Percentiles rank a stretch among this genome's conserved stretches.
Evolutionary conservation across 2,797 vertebrate genomes (phyloP).

Genomic region (Oreochromis grahami): DNA sequence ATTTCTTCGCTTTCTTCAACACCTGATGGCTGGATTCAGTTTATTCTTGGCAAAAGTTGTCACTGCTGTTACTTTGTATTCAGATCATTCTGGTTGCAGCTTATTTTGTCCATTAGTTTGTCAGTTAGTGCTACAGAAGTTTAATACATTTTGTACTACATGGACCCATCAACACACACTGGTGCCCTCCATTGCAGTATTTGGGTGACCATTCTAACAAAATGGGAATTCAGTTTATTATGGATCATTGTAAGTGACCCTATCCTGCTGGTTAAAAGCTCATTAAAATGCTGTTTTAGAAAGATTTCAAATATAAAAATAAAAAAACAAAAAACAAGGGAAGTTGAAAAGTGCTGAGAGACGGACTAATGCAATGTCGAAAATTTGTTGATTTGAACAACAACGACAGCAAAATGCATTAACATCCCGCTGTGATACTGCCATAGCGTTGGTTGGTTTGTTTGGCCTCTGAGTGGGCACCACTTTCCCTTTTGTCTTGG

Average conservation of each 20-base stretch:
- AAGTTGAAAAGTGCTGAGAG: neutral
- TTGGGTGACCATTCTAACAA: neutral
- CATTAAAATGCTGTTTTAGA: neutral
- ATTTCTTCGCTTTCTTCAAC: neutral
- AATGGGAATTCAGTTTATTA: neutral
- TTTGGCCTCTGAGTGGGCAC: neutral
- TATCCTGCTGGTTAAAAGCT: neutral
- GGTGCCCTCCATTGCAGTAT: neutral
- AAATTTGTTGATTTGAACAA: neutral
- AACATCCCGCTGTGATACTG: neutral
- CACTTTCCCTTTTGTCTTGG: neutral
- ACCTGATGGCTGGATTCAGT: neutral
- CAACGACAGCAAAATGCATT: neutral
- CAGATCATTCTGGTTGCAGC: neutral
- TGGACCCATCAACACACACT: neutral
- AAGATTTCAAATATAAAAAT: neutral
- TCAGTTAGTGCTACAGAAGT: neutral
- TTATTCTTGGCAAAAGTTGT: neutral
- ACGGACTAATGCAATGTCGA: neutral
- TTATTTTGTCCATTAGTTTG: neutral
- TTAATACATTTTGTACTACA: neutral
- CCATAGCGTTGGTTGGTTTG: neutral
- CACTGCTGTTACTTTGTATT: neutral
- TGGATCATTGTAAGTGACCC: neutral
- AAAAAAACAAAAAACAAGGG: neutral